These are phyloP conservation scores for Microhierax caerulescens DNA, from an alignment of 2,797 vertebrate species.

Conservation along the genomic window DNA sequence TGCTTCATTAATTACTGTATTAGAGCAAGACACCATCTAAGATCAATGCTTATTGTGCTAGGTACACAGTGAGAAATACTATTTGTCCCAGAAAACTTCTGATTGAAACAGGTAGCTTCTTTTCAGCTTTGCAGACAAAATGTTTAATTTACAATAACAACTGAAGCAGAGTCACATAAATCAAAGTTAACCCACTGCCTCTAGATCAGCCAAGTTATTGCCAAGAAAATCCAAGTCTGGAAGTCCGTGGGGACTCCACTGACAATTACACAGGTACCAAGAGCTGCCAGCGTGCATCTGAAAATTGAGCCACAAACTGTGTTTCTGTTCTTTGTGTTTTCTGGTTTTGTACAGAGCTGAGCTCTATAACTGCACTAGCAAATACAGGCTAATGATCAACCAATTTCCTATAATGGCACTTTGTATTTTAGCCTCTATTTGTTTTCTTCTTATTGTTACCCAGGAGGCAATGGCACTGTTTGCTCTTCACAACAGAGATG, in stretches of 20 bases:
- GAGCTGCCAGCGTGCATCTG: background rate
- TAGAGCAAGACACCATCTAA: background rate
- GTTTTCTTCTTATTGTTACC: conserved; percentile 10
- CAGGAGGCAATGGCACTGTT: background rate
- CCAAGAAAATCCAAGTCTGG: background rate
- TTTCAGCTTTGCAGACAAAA: background rate
- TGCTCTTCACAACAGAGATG: background rate
- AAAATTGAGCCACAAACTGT: background rate
- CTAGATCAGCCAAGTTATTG: background rate
- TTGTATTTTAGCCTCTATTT: conserved; percentile 14
- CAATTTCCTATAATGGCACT: conserved; percentile 5
- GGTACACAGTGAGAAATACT: background rate
- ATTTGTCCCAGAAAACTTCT: background rate
- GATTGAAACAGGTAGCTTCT: background rate
- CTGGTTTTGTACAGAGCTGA: background rate
- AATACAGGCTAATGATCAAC: conserved; percentile 7
- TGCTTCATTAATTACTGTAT: conserved; percentile 54
- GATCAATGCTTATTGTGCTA: background rate
- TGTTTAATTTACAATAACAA: background rate
- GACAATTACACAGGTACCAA: background rate
- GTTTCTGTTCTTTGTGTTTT: background rate
- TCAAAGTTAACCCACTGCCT: background rate
- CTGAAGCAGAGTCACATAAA: background rate
- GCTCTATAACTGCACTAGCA: background rate
- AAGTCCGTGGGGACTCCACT: background rate